A percentile compares a stretch with the other conserved stretches of the same genome.
Conservation (phyloP, 2,797 vertebrate genomes). For the Podarcis siculus region DNA sequence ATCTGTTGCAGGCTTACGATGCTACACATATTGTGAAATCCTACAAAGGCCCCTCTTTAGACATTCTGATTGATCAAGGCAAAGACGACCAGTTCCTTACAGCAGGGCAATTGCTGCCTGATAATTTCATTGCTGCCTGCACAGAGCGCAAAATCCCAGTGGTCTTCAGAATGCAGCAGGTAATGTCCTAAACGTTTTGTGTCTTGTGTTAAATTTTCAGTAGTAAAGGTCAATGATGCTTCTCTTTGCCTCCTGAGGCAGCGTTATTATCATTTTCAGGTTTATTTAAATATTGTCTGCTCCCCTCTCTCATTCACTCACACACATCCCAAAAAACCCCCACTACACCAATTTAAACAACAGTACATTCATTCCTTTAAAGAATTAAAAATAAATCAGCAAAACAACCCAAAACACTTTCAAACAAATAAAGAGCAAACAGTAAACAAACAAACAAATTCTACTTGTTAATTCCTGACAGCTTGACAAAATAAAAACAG, state of each 20-base stretch:
- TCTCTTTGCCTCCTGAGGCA: background rate
- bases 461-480: background rate
- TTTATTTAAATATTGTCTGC: background rate
- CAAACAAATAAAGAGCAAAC: too few relatives aligned
- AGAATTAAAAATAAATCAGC: background rate
- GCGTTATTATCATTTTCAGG: background rate
- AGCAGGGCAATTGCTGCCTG: slow-evolving; percentile 90
- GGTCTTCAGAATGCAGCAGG: slow-evolving; percentile 94
- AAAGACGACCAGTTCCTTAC: slow-evolving; percentile 94
- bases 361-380: background rate
- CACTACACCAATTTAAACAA: background rate
- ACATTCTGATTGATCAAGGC: slow-evolving; percentile 95
- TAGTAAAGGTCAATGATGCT: fast-evolving
- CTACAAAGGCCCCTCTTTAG: slow-evolving; percentile 86
- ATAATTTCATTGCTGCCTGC: slow-evolving; percentile 94
- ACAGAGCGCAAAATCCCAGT: slow-evolving; percentile 91
- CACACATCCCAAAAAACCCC: background rate
- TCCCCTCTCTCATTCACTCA: too few relatives aligned
- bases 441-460: too few relatives aligned
- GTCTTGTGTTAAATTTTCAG: background rate
- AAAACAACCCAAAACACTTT: background rate
- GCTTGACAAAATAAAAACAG: background rate
- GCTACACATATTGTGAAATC: slow-evolving; percentile 86
- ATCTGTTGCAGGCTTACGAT: slow-evolving; percentile 84
- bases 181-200: slow-evolving; percentile 66